phyloP scores from a whole-genome alignment of 1,140 invertebrate species.

The Drosophila murphyi region DNA sequence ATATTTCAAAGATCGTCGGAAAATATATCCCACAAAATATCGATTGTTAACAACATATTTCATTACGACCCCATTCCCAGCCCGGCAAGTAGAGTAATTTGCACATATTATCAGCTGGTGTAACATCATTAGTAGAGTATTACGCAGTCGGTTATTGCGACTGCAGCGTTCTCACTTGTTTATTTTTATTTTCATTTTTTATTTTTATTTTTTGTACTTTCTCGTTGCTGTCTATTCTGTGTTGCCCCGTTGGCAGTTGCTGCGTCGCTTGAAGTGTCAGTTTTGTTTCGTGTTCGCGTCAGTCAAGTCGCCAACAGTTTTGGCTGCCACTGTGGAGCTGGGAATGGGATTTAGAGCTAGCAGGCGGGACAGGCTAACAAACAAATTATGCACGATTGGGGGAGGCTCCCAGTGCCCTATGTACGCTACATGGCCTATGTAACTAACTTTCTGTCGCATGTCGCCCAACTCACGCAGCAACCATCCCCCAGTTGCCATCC shows the following conservation, averaged over 20 bases:
- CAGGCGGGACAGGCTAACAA: constrained; percentile 33
- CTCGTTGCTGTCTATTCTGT: constrained; percentile 8
- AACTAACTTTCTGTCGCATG: constrained; percentile 55
- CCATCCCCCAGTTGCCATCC: not conserved
- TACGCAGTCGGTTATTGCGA: too few species aligned
- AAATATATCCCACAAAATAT: too few species aligned
- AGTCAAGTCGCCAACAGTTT: constrained; percentile 68
- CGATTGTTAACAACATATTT: too few species aligned
- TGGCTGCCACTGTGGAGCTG: constrained; percentile 11
- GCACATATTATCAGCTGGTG: too few species aligned
- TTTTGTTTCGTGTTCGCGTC: constrained; percentile 78
- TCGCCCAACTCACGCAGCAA: not conserved
- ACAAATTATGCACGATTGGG: constrained; percentile 59
- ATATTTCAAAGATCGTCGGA: too few species aligned
- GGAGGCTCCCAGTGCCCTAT: not conserved
- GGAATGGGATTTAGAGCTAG: constrained; percentile 41
- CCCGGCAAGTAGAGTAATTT: too few species aligned
- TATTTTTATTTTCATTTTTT: too few species aligned
- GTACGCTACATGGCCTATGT: constrained; percentile 41
- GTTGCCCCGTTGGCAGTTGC: constrained; percentile 46
- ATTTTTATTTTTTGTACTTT: too few species aligned
- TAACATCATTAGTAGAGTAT: too few species aligned
- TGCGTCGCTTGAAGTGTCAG: constrained; percentile 77
- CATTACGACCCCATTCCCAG: too few species aligned
- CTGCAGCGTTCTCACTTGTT: too few species aligned